Percentiles rank a stretch among this genome's conserved stretches.
These are phyloP conservation scores for Hephaestus fuliginosus DNA, from an alignment of 2,797 vertebrate genomes.

Conservation along the genomic window DNA sequence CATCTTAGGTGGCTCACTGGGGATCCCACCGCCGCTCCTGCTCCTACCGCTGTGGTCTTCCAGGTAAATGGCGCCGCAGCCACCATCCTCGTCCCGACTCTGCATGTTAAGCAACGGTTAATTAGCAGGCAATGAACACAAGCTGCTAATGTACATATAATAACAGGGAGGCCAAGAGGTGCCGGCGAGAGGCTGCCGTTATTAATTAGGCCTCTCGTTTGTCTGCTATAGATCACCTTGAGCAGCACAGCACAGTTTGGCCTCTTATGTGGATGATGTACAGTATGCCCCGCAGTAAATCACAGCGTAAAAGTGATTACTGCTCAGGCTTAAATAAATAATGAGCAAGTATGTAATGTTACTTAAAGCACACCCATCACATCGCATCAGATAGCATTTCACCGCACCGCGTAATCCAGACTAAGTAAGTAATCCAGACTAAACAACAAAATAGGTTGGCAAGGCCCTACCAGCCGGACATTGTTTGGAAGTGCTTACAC, in stretches of 20 bases:
- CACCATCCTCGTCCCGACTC: background rate
- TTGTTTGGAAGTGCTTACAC: background rate
- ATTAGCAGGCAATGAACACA: constrained; percentile 77
- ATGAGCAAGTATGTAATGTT: constrained; percentile 35
- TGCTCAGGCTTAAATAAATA: constrained; percentile 58
- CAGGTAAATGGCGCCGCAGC: constrained; percentile 39
- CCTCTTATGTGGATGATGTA: constrained; percentile 55
- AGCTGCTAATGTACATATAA: constrained; percentile 80
- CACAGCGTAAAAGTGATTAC: constrained; percentile 49
- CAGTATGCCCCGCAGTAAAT: constrained; percentile 47
- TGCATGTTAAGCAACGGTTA: constrained; percentile 61
- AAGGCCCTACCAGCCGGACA: background rate
- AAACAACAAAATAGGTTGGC: background rate
- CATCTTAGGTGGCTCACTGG: constrained; percentile 46
- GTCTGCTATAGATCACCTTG: constrained; percentile 78
- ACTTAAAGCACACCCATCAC: background rate
- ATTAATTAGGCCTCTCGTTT: constrained; percentile 78
- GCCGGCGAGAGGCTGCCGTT: constrained; percentile 55
- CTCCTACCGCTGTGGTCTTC: constrained; percentile 11
- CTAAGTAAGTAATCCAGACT: background rate
- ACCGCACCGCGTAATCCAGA: background rate
- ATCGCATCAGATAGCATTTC: background rate
- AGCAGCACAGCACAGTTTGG: constrained; percentile 51
- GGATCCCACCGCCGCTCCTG: constrained; percentile 48
- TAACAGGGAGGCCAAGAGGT: constrained; percentile 72